phyloP scores from a whole-genome alignment of 2,888 invertebrate species.

The Troides aeacus region DNA sequence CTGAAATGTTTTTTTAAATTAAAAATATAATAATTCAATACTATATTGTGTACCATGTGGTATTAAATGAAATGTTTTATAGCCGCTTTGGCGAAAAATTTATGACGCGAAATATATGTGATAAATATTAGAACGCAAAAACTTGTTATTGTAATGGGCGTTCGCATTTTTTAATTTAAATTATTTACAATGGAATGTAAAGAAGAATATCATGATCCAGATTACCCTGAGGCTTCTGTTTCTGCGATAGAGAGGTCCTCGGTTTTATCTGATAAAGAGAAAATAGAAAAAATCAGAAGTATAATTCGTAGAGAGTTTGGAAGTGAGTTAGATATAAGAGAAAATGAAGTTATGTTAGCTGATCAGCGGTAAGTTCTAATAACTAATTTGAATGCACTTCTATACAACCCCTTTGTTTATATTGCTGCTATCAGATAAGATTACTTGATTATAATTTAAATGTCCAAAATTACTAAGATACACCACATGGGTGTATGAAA shows the following conservation, averaged over 20 bases:
- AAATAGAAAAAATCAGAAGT: constrained; percentile 74
- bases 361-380: constrained; percentile 80
- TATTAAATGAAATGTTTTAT: constrained; percentile 35
- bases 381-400: too few species aligned
- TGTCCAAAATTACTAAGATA: too few species aligned
- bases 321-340: constrained; percentile 83
- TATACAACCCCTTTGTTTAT: too few species aligned
- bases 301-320: constrained; percentile 87
- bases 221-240: constrained; percentile 67
- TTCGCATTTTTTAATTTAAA: constrained; percentile 48
- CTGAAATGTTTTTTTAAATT: constrained; percentile 49
- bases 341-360: constrained; percentile 85
- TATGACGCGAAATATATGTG: constrained; percentile 33
- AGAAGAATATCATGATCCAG: constrained; percentile 81
- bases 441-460: too few species aligned
- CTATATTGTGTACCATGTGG: constrained; percentile 29
- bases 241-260: constrained; percentile 49
- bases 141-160: constrained; percentile 44
- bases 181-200: constrained; percentile 61
- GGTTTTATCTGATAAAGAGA: constrained; percentile 58
- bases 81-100: constrained; percentile 29
- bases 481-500: too few species aligned
- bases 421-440: too few species aligned
- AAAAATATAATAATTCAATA: constrained; percentile 30
- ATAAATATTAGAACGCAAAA: constrained; percentile 31